Evolutionary conservation across 2,888 invertebrate species (phyloP).

Genomic region (Eretmocerus hayati): DNA sequence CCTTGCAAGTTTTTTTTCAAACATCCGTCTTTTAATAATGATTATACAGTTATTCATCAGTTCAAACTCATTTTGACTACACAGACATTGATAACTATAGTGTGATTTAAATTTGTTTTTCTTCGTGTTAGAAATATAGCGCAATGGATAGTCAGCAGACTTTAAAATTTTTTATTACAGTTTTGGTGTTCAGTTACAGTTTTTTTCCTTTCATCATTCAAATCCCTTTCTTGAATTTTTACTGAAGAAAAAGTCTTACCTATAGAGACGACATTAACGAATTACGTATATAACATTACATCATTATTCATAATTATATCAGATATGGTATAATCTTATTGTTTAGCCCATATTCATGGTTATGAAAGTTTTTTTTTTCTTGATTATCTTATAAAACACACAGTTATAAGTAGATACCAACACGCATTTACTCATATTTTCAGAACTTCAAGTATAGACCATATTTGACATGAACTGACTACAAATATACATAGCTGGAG

Average conservation of each 20-base stretch:
- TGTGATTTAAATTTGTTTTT: too few relatives aligned
- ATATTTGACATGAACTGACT: too few relatives aligned
- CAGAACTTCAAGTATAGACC: too few relatives aligned
- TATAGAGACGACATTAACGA: conserved; percentile 27
- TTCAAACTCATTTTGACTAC: neutral
- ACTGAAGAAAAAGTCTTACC: conserved; percentile 18
- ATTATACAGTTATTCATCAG: neutral
- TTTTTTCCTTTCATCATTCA: conserved; percentile 28
- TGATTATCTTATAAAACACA: conserved; percentile 3
- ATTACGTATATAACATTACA: conserved; percentile 25
- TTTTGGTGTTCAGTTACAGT: conserved; percentile 47
- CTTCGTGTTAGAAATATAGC: conserved; percentile 11
- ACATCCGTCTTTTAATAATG: neutral
- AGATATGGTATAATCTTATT: too few relatives aligned
- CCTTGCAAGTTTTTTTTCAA: too few relatives aligned
- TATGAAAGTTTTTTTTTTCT: neutral
- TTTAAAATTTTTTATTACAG: conserved; percentile 35
- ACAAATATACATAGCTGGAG: too few relatives aligned
- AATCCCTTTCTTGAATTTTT: conserved; percentile 22
- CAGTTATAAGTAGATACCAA: conserved; percentile 9
- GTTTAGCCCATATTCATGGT: neutral
- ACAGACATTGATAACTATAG: conserved; percentile 8
- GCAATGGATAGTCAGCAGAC: conserved; percentile 17
- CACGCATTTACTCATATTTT: too few relatives aligned
- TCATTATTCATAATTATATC: conserved; percentile 3